Evolutionary conservation across 2,797 vertebrate genomes (phyloP), one percentile per base, ranked within the genome.

Genomic region (Clarias laeviceps): DNA sequence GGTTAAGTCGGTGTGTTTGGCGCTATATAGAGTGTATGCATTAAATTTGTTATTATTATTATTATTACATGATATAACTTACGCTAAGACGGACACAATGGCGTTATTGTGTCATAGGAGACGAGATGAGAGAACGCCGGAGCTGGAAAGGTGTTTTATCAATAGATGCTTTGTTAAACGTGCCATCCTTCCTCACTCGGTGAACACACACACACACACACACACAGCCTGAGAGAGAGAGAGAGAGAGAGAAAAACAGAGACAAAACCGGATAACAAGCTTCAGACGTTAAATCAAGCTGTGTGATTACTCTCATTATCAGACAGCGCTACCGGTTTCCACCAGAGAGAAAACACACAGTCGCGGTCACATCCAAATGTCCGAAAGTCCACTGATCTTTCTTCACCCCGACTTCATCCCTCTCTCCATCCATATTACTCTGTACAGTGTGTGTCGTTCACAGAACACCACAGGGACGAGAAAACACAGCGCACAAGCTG

Each of bases 81-180:
- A 27, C 40, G 2, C 40, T 32, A 73, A 80, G 22, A 34, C 50
- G 7, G 37, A n/a, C 74, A 90, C 89, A 88, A 88, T 87, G 62
- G 37, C 2, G 5, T 59, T 80, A 85, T 88, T 90, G 89, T 90
- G 62, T 79, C 57, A 37, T 27, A 64, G 80, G 65, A 85, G 79
- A 76, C 7, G 37, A 56, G 57, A 84, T 70, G n/a, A 86, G 69
- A 82, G 84, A 81, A 84, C 40, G 81, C 27, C 37, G 82, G 68
- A 82, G 77, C 29, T 37, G 27, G 27, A 64, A 40, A 50, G 66
- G 61, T 62, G 45, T 74, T 84, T 78, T 15, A 81, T 89, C 89
- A 90, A 90, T 88, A 88, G 80, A 54, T 85, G 77, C 86, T 89
- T 90, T 90, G 89, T 90, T 73, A 82, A 80, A 80, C 24, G 57